phyloP scores from a whole-genome alignment of 2,888 invertebrate genomes.

The Drosophila nr. perissopoda region DNA sequence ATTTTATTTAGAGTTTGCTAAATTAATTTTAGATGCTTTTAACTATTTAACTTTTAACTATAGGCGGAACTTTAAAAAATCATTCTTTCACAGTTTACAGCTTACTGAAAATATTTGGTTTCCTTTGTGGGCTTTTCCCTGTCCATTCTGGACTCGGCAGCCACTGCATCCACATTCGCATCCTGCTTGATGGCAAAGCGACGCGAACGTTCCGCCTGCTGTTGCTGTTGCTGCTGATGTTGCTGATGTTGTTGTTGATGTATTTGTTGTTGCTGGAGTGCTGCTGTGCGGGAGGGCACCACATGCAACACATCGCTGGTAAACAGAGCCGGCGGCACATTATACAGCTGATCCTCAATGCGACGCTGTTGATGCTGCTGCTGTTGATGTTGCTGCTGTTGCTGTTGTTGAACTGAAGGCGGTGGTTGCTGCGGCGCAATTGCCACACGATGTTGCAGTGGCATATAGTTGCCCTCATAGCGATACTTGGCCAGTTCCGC shows the following conservation, averaged over 20 bases:
- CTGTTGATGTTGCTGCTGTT: conserved; percentile 1
- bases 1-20: not conserved
- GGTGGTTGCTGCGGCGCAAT: conserved; percentile 29
- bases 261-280: conserved; percentile 40
- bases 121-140: conserved; percentile 46
- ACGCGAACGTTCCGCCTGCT: conserved; percentile 51
- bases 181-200: conserved; percentile 38
- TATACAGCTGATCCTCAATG: conserved; percentile 58
- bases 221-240: conserved; percentile 33
- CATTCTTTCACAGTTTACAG: not conserved
- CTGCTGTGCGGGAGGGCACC: conserved; percentile 54
- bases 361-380: conserved; percentile 34
- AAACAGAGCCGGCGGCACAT: conserved; percentile 70
- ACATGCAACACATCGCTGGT: conserved; percentile 72
- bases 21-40: not conserved
- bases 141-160: conserved; percentile 41
- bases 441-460: conserved; percentile 46
- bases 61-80: not conserved
- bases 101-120: conserved; percentile 80
- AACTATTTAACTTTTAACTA: not conserved
- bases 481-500: conserved; percentile 72
- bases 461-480: conserved; percentile 74
- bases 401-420: conserved; percentile 14
- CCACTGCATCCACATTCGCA: conserved; percentile 36
- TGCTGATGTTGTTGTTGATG: conserved; percentile 23